A percentile compares a stretch with the other conserved stretches of the same genome.
phyloP scores from a whole-genome alignment of 2,797 vertebrate species.

The Petrocephalus sullivani region DNA sequence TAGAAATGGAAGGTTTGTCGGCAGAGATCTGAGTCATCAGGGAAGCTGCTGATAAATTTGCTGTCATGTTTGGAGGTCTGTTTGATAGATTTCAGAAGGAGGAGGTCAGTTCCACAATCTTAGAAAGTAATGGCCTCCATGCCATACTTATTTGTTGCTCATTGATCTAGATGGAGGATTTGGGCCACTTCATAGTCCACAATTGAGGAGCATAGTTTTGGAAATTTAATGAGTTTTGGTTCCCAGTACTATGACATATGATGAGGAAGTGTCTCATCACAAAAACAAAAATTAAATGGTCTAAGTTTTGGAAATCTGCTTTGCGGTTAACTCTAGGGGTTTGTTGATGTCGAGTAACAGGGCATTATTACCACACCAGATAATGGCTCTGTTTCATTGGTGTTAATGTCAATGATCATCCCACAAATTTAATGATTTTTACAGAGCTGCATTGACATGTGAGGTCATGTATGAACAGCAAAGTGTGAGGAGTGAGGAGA shows the following conservation, averaged over 20 bases:
- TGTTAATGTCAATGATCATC: background rate
- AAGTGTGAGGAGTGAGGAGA: background rate
- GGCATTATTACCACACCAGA: background rate
- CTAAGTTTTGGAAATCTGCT: background rate
- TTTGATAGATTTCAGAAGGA: no score
- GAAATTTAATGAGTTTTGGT: background rate
- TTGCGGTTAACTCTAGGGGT: background rate
- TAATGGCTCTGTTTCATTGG: background rate
- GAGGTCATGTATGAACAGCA: background rate
- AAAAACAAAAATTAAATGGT: no score
- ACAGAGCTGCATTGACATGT: background rate
- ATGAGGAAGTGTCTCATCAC: background rate
- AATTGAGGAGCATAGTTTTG: background rate
- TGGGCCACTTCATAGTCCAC: background rate
- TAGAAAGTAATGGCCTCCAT: background rate
- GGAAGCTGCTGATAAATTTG: no score
- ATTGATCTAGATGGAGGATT: background rate
- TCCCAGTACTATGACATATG: background rate
- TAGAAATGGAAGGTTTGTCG: no score
- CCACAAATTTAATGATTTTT: background rate
- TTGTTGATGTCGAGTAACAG: background rate
- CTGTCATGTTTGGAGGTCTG: no score
- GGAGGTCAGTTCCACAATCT: no score
- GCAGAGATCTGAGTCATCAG: no score
- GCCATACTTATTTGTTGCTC: background rate